phyloP scores from a whole-genome alignment of 2,113 vertebrate genomes.

The Amazona guildingii region DNA sequence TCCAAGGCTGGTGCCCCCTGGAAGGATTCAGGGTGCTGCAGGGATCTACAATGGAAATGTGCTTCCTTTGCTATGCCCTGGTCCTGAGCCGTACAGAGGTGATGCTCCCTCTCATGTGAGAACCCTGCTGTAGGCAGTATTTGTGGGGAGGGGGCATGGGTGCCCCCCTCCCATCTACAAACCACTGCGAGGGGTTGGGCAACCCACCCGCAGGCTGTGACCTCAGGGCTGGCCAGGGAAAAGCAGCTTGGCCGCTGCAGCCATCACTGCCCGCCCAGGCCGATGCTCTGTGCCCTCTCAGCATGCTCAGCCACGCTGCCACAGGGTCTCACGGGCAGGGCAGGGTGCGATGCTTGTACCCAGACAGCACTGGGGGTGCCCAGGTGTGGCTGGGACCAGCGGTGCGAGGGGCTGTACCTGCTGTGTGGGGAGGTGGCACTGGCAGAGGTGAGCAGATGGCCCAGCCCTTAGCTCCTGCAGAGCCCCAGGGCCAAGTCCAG shows the following conservation, averaged over 20 bases:
- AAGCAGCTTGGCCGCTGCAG: fast-evolving
- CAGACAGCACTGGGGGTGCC: fast-evolving
- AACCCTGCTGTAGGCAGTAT: neutral
- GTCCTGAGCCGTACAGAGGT: neutral
- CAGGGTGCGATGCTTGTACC: neutral
- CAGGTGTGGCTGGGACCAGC: no score
- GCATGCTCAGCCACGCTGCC: fast-evolving
- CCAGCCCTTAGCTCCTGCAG: neutral
- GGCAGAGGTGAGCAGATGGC: neutral
- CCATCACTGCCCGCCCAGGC: fast-evolving
- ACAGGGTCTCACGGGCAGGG: neutral
- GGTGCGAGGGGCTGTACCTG: fast-evolving
- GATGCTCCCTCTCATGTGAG: fast-evolving
- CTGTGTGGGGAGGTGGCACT: neutral
- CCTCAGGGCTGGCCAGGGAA: fast-evolving
- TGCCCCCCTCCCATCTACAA: neutral
- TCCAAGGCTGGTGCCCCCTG: neutral
- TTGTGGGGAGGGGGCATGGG: neutral
- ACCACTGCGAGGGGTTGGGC: neutral
- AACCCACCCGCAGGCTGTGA: neutral
- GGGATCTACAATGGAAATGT: neutral
- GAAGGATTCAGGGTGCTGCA: neutral
- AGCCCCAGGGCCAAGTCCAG: neutral
- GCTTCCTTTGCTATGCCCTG: neutral
- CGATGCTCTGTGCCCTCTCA: neutral